Evolutionary conservation across 2,888 invertebrate genomes (phyloP).

Genomic region (Tenthredo livida): DNA sequence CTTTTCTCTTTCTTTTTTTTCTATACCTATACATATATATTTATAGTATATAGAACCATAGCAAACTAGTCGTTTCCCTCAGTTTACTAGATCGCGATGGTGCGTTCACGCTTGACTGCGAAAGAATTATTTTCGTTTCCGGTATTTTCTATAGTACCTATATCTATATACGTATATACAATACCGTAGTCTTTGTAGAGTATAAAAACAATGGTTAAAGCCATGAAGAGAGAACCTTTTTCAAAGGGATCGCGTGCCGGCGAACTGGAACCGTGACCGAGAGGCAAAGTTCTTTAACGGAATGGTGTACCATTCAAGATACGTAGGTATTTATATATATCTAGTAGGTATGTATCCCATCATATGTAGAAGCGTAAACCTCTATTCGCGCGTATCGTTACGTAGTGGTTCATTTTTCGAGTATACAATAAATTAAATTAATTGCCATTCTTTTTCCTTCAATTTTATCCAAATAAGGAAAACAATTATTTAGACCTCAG

Average conservation of each 20-base stretch:
- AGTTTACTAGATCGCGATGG: slow-evolving; percentile 27
- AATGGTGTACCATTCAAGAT: background rate
- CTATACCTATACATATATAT: too few species aligned
- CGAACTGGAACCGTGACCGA: slow-evolving; percentile 38
- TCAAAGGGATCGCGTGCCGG: slow-evolving; percentile 35
- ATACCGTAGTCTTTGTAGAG: background rate
- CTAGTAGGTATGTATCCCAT: too few species aligned
- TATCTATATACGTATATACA: background rate
- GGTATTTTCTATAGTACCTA: background rate
- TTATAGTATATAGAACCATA: background rate
- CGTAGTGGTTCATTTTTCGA: too few species aligned
- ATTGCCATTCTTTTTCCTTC: too few species aligned
- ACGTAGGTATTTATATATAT: background rate
- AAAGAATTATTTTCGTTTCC: slow-evolving; percentile 44
- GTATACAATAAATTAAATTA: too few species aligned
- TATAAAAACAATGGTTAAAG: slow-evolving; percentile 32
- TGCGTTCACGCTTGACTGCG: slow-evolving; percentile 38
- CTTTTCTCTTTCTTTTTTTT: background rate
- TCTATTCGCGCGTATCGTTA: too few species aligned
- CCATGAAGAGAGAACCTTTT: slow-evolving; percentile 10
- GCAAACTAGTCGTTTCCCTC: background rate
- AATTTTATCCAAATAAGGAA: too few species aligned
- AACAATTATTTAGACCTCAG: too few species aligned
- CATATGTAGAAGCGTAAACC: too few species aligned
- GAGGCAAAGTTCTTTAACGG: slow-evolving; percentile 14